Percentiles rank a stretch among this genome's conserved stretches.
Evolutionary conservation across 2,888 invertebrate genomes (phyloP).

Genomic region (Diachrysia chrysitis): DNA sequence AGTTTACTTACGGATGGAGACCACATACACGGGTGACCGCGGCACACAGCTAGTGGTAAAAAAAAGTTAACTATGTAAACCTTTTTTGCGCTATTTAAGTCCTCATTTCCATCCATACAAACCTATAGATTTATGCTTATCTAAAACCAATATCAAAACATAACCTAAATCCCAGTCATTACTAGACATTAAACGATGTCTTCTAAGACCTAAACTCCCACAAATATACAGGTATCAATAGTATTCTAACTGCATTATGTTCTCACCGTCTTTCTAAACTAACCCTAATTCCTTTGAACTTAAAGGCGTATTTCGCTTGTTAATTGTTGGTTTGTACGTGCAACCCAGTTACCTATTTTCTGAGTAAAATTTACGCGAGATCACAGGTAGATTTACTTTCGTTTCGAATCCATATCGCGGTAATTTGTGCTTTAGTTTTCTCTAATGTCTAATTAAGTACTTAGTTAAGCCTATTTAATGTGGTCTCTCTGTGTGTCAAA

Average conservation of each 20-base stretch:
- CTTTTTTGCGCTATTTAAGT: too few relatives aligned
- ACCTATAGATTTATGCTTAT: background rate
- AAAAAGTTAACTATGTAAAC: too few relatives aligned
- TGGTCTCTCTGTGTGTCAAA: background rate
- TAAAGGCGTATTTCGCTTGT: conserved; percentile 49
- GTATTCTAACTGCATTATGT: conserved; percentile 24
- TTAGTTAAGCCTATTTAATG: background rate
- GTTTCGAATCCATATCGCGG: conserved; percentile 6
- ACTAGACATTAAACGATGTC: background rate
- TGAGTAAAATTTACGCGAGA: conserved; percentile 35
- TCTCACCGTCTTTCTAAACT: conserved; percentile 36
- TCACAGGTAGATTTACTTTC: conserved; percentile 52
- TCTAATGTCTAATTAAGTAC: background rate
- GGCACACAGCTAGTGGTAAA: too few relatives aligned
- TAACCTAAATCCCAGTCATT: conserved; percentile 1
- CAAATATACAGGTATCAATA: conserved; percentile 45
- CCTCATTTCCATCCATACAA: background rate
- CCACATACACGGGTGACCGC: too few relatives aligned
- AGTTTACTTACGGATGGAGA: too few relatives aligned
- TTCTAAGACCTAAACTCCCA: conserved; percentile 13
- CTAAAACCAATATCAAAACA: conserved; percentile 1
- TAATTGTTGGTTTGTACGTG: conserved; percentile 25
- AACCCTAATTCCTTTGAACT: conserved; percentile 29
- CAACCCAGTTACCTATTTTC: conserved; percentile 48
- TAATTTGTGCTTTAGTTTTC: background rate